Percentiles rank a stretch among this genome's conserved stretches.
phyloP scores from a whole-genome alignment of 2,888 invertebrate genomes.

The Scaptodrosophila latifasciaeformis region DNA sequence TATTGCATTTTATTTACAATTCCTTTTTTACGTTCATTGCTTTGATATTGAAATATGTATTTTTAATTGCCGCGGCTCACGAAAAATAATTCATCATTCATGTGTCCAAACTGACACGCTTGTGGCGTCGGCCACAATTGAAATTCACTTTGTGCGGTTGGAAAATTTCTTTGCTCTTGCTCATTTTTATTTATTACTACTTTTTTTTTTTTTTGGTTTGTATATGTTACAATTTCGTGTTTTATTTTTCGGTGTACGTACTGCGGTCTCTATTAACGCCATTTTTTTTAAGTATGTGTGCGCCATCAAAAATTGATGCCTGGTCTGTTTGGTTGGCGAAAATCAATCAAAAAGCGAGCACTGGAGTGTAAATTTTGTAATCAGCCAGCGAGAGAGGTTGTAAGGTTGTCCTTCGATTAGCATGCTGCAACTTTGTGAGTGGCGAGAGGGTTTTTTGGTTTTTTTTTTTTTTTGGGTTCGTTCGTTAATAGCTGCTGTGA shows the following conservation, averaged over 20 bases:
- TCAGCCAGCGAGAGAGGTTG: conserved; percentile 29
- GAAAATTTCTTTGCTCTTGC: conserved; percentile 31
- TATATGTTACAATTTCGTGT: too few species aligned
- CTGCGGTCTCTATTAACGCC: conserved; percentile 27
- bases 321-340: conserved; percentile 26
- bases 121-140: conserved; percentile 48
- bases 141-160: conserved; percentile 59
- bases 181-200: too few species aligned
- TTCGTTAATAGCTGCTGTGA: too few species aligned
- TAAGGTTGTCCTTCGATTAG: conserved; percentile 40
- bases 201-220: conserved; percentile 6
- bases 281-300: conserved; percentile 10
- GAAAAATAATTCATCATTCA: conserved; percentile 61
- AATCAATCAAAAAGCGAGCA: conserved; percentile 54
- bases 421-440: background rate
- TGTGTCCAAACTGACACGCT: conserved; percentile 63
- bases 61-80: conserved; percentile 18
- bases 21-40: conserved; percentile 3
- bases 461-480: too few species aligned
- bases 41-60: conserved; percentile 27
- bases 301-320: conserved; percentile 51
- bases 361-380: conserved; percentile 57
- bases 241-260: too few species aligned
- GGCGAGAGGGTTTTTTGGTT: too few species aligned
- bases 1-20: too few species aligned